Base-by-base conservation (phyloP, 23 tunicate species). In the Styela clava region DNA sequence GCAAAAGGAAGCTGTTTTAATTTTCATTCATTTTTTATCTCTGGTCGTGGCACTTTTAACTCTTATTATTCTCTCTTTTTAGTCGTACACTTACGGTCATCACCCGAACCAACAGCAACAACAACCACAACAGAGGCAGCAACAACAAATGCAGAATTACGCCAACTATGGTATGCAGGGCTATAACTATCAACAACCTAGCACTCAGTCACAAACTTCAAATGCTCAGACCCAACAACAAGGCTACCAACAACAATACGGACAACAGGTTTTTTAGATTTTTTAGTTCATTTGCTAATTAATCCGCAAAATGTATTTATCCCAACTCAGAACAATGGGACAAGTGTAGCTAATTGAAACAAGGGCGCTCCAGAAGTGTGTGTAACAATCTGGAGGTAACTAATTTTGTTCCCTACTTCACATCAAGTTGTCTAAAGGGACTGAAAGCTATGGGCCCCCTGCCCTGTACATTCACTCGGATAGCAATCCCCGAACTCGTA, bases 161-260 rank as follows among this genome's bases (percentile, higher is more conserved):
- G 74, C 52, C 44, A n/a, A 52, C 34, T 82, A 87, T 34, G 74
- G 68, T 31, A 25, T 79, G 27, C 85, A 79, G 68, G 81, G 83
- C 22, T 67, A 67, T 67, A 67, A 67, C 71, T 29, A 67, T 16
- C 71, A 67, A 22, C 71, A 67, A 24, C 71, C 30, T 0, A 1
- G 0, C 16, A 24, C 31, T 16, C 71, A 67, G 71, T 24, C 19
- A 67, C 31, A 27, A 27, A 22, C n/a, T 18, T 16, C 30, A 19
- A 27, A 67, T 16, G 24, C 24, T 0, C 71, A 67, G 22, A 22
- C 71, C 31, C 71, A 67, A 67, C 71, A 27, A 67, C 71, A 67
- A 67, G 71, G 71, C 24, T 67, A 67, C 24, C 71, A 67, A 67
- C 71, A 67, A 29, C 31, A 27, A 25, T 67, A 67, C 31, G 71